These are phyloP conservation scores for Tetraneura akinire DNA, from an alignment of 1,140 invertebrate species.

Conservation along the genomic window DNA sequence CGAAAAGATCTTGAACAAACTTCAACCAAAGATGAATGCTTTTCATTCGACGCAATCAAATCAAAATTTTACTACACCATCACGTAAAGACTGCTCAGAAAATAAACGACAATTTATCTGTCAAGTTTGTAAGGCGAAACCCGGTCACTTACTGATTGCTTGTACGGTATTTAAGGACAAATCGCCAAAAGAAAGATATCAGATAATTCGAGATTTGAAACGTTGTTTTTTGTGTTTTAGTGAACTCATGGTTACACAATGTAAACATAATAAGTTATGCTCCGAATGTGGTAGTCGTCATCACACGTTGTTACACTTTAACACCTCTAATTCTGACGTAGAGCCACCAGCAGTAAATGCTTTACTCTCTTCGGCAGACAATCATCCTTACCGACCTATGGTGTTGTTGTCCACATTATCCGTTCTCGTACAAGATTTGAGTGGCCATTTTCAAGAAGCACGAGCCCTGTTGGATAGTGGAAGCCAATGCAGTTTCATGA, in stretches of 20 bases:
- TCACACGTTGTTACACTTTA: too few species aligned
- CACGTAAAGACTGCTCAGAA: background rate
- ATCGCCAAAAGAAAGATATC: background rate
- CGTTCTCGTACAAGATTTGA: too few species aligned
- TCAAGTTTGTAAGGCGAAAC: background rate
- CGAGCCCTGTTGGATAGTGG: background rate
- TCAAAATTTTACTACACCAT: background rate
- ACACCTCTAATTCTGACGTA: too few species aligned
- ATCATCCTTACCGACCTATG: too few species aligned
- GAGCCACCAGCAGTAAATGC: too few species aligned
- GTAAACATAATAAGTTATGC: too few species aligned
- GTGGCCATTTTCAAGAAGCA: background rate
- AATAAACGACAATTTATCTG: background rate
- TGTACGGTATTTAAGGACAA: background rate
- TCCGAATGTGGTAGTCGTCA: too few species aligned
- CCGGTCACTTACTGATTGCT: background rate
- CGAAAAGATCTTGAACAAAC: too few species aligned
- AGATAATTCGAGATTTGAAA: background rate
- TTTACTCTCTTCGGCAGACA: too few species aligned
- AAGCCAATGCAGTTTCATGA: background rate
- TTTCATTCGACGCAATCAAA: too few species aligned
- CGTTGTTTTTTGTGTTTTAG: slow-evolving; percentile 4
- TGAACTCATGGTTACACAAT: background rate
- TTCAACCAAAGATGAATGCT: too few species aligned
- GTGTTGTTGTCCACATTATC: too few species aligned